These are phyloP conservation scores for Ceratothoa steindachneri DNA, from an alignment of 2,888 invertebrate genomes.

Conservation along the genomic window DNA sequence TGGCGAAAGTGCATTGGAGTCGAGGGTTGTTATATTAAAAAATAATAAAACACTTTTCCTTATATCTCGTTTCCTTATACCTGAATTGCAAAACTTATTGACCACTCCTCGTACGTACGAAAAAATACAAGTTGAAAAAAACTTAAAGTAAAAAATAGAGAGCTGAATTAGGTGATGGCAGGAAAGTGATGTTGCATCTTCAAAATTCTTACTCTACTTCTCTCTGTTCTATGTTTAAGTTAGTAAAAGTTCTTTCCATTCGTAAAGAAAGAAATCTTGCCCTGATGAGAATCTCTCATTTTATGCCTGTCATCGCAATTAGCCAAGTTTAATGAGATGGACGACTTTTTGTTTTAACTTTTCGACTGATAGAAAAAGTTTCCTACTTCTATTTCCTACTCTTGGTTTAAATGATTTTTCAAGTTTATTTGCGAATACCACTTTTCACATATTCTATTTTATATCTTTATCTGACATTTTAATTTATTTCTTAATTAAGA, in stretches of 20 bases:
- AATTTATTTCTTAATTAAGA: no score
- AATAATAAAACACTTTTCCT: no score
- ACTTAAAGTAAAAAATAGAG: no score
- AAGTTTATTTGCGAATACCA: background rate
- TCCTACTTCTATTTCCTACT: background rate
- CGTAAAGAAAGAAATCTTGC: background rate
- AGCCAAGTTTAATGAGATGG: background rate
- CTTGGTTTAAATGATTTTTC: background rate
- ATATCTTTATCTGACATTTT: no score
- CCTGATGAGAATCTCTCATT: background rate
- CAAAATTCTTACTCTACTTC: background rate
- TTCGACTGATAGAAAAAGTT: background rate
- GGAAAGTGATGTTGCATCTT: no score
- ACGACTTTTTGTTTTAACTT: background rate
- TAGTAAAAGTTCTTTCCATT: background rate
- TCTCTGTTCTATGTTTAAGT: background rate
- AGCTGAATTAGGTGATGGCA: no score
- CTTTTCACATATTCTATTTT: background rate
- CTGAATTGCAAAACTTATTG: no score
- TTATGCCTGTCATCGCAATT: background rate
- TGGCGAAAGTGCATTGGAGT: no score
- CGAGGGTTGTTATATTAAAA: no score
- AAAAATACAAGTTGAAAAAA: no score
- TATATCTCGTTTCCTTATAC: no score
- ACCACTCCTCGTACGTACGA: no score